Conservation (phyloP, 2,888 invertebrate genomes). For the Microchrysa polita region DNA sequence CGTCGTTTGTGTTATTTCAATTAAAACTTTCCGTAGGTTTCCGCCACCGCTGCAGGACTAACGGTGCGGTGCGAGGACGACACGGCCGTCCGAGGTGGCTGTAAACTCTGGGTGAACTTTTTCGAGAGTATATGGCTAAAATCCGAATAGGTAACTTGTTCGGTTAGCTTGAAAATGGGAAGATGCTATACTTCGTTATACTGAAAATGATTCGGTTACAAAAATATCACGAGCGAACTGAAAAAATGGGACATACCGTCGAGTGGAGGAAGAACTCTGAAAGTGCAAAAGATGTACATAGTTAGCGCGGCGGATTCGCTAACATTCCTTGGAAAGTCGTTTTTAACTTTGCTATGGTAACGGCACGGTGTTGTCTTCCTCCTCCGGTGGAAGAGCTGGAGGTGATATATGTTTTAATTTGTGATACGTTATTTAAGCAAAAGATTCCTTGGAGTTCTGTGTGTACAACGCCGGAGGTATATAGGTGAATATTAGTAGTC, state of each 20-base stretch:
- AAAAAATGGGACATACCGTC: conserved; percentile 9
- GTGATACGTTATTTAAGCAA: conserved; percentile 1
- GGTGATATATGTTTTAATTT: conserved; percentile 20
- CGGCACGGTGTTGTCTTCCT: too few species aligned
- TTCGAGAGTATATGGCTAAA: too few species aligned
- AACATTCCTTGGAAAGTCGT: background rate
- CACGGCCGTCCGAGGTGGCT: too few species aligned
- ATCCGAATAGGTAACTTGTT: background rate
- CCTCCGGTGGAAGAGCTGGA: background rate
- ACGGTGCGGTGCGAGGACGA: too few species aligned
- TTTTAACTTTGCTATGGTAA: background rate
- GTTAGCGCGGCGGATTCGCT: conserved; percentile 13
- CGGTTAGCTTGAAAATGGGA: background rate
- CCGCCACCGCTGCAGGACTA: background rate
- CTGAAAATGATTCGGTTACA: too few species aligned
- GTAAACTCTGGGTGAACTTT: background rate
- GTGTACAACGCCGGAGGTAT: too few species aligned
- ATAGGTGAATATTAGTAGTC: too few species aligned
- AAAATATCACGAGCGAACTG: background rate
- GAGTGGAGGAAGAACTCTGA: background rate
- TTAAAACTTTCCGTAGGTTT: conserved; percentile 25
- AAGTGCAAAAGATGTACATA: conserved; percentile 13
- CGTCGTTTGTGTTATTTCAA: conserved; percentile 40
- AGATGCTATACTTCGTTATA: background rate
- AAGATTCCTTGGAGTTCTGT: background rate